Base-by-base conservation (phyloP, 2,797 vertebrate genomes). In the Lithobates pipiens region DNA sequence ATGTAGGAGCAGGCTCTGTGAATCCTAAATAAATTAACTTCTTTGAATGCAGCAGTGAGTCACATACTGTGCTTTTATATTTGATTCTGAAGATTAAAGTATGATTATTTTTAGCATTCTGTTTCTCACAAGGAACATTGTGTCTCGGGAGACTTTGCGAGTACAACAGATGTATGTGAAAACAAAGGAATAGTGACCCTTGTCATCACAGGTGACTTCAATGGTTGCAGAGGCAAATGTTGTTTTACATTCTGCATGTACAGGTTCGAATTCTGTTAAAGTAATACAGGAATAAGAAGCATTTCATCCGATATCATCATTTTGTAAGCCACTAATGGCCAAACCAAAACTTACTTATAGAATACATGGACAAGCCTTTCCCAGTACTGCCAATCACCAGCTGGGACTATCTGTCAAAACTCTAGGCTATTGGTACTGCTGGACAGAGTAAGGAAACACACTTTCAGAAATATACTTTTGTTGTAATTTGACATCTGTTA, bases 61-160 rank as follows among this genome's bases (percentile, higher is more conserved):
- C 68, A 5, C 83, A 65, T 21, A 50, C 76, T 72, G 74, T 25
- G 83, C 54, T 72, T 73, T 79, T 85, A 73, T 77, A 71, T 84
- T 72, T 70, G 36, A 77, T 84, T 77, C 70, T 72, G n/a, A 7
- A 84, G 82, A 84, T 77, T 78, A 84, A 77, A 63, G 44, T 27
- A 16, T 27, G 42, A 84, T 76, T 77, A 70, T 70, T 61, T 57
- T 72, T 63, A 84, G n/a, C 76, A 42, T 70, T 54, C 25, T 63
- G 34, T 67, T 50, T 83, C 61, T 74, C 42, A 42, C 1, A 71
- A 69, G 44, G 78, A 80, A 50, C 78, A 82, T 67, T 82, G 57
- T 63, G 80, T 72, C 57, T 65, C 70, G 65, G 32, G 21, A 76
- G 71, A 61, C 34, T 32, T 27, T 44, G 42, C 61, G 68, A 76